A percentile compares a stretch with the other conserved stretches of the same genome.
These are phyloP conservation scores for Zalophus californianus DNA, from an alignment of 2,797 vertebrate species.

Conservation along the genomic window DNA sequence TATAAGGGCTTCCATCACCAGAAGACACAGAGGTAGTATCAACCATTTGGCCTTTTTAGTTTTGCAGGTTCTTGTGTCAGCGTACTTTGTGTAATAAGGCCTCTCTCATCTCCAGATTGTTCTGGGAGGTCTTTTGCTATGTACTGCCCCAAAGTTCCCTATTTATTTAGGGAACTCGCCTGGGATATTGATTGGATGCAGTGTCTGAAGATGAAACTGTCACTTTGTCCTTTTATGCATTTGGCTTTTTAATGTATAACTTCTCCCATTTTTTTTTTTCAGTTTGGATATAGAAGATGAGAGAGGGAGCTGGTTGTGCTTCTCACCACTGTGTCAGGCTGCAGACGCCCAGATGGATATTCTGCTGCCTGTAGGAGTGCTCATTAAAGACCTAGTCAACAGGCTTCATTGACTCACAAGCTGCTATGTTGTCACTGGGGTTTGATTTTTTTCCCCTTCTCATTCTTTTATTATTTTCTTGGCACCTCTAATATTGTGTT, in stretches of 20 bases:
- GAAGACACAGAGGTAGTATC: neutral
- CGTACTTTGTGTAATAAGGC: neutral
- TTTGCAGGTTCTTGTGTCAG: neutral
- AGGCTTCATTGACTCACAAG: conserved; percentile 64
- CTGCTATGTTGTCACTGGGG: conserved; percentile 42
- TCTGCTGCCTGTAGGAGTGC: conserved; percentile 50
- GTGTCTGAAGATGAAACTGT: conserved; percentile 25
- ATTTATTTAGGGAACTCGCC: neutral
- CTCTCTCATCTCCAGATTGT: neutral
- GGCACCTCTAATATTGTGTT: conserved; percentile 16
- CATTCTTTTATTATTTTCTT: conserved; percentile 62
- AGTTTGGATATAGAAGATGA: conserved; percentile 74
- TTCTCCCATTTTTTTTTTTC: conserved; percentile 61
- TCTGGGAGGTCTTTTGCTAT: neutral
- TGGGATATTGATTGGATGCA: neutral
- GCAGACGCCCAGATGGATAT: conserved; percentile 77
- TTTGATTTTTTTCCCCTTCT: neutral
- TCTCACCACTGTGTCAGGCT: conserved; percentile 70
- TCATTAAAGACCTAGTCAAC: conserved; percentile 71
- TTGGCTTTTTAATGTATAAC: conserved; percentile 37
- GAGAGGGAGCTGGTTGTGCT: conserved; percentile 70
- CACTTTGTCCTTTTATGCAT: neutral
- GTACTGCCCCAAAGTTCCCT: neutral
- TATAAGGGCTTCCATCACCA: neutral
- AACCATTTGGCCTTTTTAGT: neutral